Conservation (phyloP, 23 tunicate species). For the Styela clava region DNA sequence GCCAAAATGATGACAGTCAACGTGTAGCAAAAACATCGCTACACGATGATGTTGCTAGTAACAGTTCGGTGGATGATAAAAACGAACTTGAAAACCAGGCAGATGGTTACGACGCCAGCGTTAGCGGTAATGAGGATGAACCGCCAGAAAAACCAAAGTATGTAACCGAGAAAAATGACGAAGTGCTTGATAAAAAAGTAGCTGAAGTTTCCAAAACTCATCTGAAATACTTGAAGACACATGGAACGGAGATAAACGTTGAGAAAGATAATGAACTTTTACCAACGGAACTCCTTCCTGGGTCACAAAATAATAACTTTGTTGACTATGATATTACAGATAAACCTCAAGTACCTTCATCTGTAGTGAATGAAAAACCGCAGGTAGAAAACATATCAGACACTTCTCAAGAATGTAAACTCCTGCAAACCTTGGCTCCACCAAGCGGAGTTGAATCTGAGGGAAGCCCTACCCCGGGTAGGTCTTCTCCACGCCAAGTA, state of each 20-base stretch:
- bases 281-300: background rate
- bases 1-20: no score
- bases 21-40: no score
- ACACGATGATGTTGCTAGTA: background rate
- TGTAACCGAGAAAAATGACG: background rate
- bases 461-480: background rate
- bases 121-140: constrained; percentile 22
- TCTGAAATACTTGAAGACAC: background rate
- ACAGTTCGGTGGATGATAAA: background rate
- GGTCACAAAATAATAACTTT: no score
- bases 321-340: no score
- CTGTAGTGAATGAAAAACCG: background rate
- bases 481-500: background rate
- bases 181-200: background rate
- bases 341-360: no score
- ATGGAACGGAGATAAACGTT: background rate
- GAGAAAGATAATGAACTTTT: background rate
- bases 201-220: background rate
- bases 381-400: background rate
- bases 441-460: background rate
- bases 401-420: background rate
- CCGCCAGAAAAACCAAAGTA: background rate
- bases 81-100: background rate
- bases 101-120: constrained; percentile 26
- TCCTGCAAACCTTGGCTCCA: background rate